Evolutionary conservation across 2,888 invertebrate genomes (phyloP).

Genomic region (Digitonthophagus gazella): DNA sequence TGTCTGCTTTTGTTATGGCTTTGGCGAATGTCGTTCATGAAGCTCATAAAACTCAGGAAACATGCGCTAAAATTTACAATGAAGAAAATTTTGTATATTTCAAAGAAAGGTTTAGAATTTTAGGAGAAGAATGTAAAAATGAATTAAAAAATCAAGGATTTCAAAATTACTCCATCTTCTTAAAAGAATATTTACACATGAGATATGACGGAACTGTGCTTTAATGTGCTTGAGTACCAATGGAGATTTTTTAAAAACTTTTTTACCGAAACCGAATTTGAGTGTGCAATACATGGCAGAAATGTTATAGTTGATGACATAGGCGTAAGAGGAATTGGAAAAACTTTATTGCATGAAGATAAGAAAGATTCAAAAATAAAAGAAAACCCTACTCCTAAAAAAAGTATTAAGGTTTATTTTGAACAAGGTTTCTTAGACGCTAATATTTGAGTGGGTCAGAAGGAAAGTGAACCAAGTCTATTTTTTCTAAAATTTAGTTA

Average conservation of each 20-base stretch:
- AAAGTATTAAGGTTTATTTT: constrained; percentile 67
- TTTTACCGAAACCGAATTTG: constrained; percentile 89
- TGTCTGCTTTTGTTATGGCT: constrained; percentile 98
- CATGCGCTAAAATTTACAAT: constrained; percentile 71
- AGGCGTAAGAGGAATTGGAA: constrained; percentile 79
- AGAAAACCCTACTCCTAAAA: constrained; percentile 45
- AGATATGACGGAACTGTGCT: constrained; percentile 88
- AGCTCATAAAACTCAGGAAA: constrained; percentile 85
- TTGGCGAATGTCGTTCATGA: constrained; percentile 97
- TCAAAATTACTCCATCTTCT: constrained; percentile 60
- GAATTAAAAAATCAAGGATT: constrained; percentile 75
- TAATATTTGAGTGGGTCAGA: no score
- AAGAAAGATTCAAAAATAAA: constrained; percentile 48
- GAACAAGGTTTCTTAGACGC: constrained; percentile 72
- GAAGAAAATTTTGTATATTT: constrained; percentile 58
- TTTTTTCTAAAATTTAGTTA: no score
- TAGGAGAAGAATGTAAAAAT: constrained; percentile 60
- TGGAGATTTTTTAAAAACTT: constrained; percentile 77
- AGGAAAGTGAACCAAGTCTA: no score
- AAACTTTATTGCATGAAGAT: constrained; percentile 60
- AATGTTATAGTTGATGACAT: constrained; percentile 89
- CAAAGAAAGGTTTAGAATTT: constrained; percentile 58
- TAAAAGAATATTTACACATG: constrained; percentile 84
- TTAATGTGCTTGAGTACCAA: constrained; percentile 75
- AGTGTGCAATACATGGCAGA: constrained; percentile 81